phyloP scores from a whole-genome alignment of 2,113 vertebrate genomes.

The Rhinoderma darwinii region DNA sequence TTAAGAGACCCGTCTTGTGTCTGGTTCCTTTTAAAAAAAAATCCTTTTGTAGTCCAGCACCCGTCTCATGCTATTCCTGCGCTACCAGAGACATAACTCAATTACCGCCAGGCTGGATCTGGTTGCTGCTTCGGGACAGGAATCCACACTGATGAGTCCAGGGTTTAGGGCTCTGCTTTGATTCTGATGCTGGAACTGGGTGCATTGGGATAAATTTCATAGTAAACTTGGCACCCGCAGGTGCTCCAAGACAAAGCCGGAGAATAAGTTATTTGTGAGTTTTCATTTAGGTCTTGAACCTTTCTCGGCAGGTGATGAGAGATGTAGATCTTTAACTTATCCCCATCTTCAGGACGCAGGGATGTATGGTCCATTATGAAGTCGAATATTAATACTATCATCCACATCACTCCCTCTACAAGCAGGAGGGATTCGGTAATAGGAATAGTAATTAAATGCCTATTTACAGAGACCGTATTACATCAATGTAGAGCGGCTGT shows the following conservation, averaged over 20 bases:
- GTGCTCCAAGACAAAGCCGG: slow-evolving; percentile 1
- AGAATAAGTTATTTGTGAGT: background rate
- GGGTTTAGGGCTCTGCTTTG: background rate
- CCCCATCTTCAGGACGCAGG: background rate
- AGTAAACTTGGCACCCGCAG: slow-evolving; percentile 16
- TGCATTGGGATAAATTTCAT: background rate
- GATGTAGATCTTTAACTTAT: background rate
- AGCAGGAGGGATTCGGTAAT: no score
- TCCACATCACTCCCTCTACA: no score
- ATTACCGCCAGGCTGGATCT: slow-evolving; percentile 1
- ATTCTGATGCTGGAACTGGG: background rate
- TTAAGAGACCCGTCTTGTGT: background rate
- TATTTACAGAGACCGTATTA: background rate
- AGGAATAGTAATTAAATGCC: background rate
- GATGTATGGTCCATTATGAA: background rate
- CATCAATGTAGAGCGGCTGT: background rate
- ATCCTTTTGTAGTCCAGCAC: no score
- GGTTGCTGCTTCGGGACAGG: slow-evolving; percentile 25
- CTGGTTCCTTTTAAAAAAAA: background rate
- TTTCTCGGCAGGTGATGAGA: slow-evolving; percentile 17
- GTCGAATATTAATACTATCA: no score
- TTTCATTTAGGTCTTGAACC: background rate
- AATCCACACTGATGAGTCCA: slow-evolving; percentile 28
- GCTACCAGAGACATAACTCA: background rate
- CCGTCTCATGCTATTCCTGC: background rate